Percentiles rank a stretch among this genome's conserved stretches.
These are phyloP conservation scores for Oligia fasciuncula DNA, from an alignment of 2,888 invertebrate species.

Conservation along the genomic window DNA sequence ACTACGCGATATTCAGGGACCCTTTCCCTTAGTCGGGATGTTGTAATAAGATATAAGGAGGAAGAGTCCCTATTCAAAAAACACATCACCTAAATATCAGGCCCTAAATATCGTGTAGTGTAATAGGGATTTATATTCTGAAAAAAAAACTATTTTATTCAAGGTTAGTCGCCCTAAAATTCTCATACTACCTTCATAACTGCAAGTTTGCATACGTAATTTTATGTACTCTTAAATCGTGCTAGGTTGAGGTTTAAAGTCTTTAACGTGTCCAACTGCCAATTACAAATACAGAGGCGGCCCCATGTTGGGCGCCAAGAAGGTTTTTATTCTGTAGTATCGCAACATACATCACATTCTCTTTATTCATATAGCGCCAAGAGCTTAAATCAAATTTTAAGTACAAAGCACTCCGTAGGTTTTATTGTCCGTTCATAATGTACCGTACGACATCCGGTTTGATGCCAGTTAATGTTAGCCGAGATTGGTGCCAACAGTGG, in stretches of 20 bases:
- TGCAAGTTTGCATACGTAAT: not conserved
- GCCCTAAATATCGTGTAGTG: too few relatives aligned
- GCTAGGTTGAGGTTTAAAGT: conserved; percentile 10
- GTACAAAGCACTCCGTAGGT: conserved; percentile 77
- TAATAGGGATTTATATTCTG: too few relatives aligned
- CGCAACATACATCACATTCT: conserved; percentile 57
- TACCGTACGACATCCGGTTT: conserved; percentile 86
- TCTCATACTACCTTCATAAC: conserved; percentile 14
- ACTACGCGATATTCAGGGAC: too few relatives aligned
- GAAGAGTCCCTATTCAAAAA: too few relatives aligned
- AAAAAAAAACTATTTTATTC: not conserved
- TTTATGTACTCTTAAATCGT: not conserved
- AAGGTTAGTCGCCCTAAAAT: not conserved
- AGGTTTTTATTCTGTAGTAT: conserved; percentile 33
- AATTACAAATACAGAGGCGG: conserved; percentile 34
- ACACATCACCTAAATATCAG: too few relatives aligned
- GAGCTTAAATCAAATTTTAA: conserved; percentile 77
- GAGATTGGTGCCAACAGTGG: conserved; percentile 82
- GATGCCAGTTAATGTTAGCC: conserved; percentile 85
- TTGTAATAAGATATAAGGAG: too few relatives aligned
- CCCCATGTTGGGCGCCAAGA: conserved; percentile 79
- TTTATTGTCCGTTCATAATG: conserved; percentile 88
- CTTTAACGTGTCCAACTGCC: conserved; percentile 37
- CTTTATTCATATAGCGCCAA: conserved; percentile 70
- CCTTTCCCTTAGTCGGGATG: too few relatives aligned